Conservation (phyloP, 2,888 invertebrate genomes). For the Lucinisca nassula region DNA sequence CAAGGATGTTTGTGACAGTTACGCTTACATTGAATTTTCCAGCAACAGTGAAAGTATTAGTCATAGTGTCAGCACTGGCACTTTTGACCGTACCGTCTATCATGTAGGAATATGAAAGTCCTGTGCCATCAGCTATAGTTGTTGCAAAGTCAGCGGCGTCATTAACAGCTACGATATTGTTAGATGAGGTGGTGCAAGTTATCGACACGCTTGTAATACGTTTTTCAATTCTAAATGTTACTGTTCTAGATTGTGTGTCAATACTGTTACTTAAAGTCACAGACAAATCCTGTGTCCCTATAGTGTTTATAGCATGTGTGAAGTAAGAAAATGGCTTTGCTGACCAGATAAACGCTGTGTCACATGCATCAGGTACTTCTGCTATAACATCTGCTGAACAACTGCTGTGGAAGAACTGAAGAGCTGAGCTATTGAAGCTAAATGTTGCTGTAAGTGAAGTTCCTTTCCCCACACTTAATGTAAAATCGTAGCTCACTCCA, state of each 20-base stretch:
- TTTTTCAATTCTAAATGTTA: slow-evolving; percentile 44
- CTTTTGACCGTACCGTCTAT: slow-evolving; percentile 19
- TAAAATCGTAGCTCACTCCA: slow-evolving; percentile 58
- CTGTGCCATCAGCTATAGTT: slow-evolving; percentile 41
- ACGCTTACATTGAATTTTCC: slow-evolving; percentile 59
- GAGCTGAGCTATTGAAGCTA: slow-evolving; percentile 45
- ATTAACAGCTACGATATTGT: slow-evolving; percentile 49
- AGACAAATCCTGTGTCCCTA: not conserved
- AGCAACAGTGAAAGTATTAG: slow-evolving; percentile 55
- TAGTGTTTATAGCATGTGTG: slow-evolving; percentile 25
- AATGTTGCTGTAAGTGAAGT: slow-evolving; percentile 63
- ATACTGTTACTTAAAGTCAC: slow-evolving; percentile 50
- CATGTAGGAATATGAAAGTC: slow-evolving; percentile 43
- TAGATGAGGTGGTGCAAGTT: slow-evolving; percentile 32
- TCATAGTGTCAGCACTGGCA: slow-evolving; percentile 15
- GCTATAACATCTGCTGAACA: slow-evolving; percentile 61
- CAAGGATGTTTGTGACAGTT: slow-evolving; percentile 45
- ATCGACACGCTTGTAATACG: slow-evolving; percentile 39
- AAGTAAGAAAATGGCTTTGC: slow-evolving; percentile 58
- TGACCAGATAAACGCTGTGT: slow-evolving; percentile 56
- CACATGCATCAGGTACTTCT: slow-evolving; percentile 39
- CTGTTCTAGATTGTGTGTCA: slow-evolving; percentile 25
- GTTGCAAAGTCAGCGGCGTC: slow-evolving; percentile 18
- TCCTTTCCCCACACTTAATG: slow-evolving; percentile 68
- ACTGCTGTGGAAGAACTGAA: slow-evolving; percentile 32